Percentiles rank a stretch among this genome's conserved stretches.
Evolutionary conservation across 2,888 invertebrate species (phyloP).

Genomic region (Galerucella nymphaeae): DNA sequence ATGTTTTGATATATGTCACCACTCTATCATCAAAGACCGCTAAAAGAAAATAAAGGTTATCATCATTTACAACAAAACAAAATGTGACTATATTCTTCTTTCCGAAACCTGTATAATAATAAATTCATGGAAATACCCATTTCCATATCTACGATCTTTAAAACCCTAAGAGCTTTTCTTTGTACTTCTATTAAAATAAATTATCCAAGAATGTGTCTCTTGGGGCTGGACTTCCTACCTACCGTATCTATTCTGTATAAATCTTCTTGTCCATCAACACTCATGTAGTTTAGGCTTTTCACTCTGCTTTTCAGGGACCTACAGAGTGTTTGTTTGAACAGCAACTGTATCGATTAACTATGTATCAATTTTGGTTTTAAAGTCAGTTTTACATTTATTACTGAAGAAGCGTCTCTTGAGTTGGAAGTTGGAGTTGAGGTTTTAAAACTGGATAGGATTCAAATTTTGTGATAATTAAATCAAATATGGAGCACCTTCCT

Average conservation of each 20-base stretch:
- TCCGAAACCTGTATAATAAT: slow-evolving; percentile 26
- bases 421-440: no score
- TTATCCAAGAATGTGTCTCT: slow-evolving; percentile 31
- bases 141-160: slow-evolving; percentile 31
- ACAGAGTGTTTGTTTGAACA: background rate
- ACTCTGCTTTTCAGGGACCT: background rate
- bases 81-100: slow-evolving; percentile 18
- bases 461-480: no score
- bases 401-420: no score
- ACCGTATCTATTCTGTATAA: slow-evolving; percentile 24
- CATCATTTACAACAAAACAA: background rate
- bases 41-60: slow-evolving; percentile 9
- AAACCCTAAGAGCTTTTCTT: slow-evolving; percentile 31
- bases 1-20: no score
- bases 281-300: slow-evolving; percentile 7
- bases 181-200: slow-evolving; percentile 31
- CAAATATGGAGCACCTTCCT: no score
- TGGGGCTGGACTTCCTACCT: slow-evolving; percentile 24
- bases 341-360: background rate
- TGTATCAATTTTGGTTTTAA: no score
- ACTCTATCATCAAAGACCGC: background rate
- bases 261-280: slow-evolving; percentile 28
- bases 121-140: slow-evolving; percentile 26
- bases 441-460: no score
- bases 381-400: no score